Conservation (phyloP, 2,113 vertebrate species). For the Narcine bancroftii region DNA sequence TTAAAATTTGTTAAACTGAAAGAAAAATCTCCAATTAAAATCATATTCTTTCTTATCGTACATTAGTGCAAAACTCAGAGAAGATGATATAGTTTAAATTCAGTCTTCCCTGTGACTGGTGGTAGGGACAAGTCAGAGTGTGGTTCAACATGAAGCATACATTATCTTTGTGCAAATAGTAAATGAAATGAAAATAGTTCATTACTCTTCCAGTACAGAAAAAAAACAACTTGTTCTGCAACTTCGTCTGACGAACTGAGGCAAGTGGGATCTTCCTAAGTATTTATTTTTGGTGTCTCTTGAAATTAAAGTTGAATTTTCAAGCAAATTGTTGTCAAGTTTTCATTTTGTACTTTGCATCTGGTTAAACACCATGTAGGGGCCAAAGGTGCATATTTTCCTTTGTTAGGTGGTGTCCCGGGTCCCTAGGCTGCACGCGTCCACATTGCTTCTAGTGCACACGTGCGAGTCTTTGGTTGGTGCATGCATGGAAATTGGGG, state of each 20-base stretch:
- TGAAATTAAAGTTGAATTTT: neutral
- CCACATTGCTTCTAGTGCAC: too few relatives aligned
- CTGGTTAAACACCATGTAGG: neutral
- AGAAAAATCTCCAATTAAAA: neutral
- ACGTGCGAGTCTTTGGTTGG: too few relatives aligned
- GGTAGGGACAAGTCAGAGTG: neutral
- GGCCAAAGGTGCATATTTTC: too few relatives aligned
- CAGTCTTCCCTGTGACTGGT: neutral
- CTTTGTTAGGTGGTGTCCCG: too few relatives aligned
- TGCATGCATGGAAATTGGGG: too few relatives aligned
- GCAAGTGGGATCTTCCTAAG: neutral
- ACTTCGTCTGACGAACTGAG: neutral
- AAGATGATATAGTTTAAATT: neutral
- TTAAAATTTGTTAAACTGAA: neutral
- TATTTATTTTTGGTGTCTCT: neutral
- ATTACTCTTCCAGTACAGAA: too few relatives aligned
- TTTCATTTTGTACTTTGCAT: too few relatives aligned
- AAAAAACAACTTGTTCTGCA: constrained; percentile 21
- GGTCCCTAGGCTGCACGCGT: too few relatives aligned
- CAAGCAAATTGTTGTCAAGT: neutral
- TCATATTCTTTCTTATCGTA: too few relatives aligned
- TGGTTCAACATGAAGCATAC: neutral
- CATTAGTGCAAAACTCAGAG: neutral
- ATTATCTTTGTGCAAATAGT: neutral
- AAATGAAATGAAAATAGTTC: neutral